Base-by-base conservation (phyloP, 2,113 vertebrate species). In the Rhabdornis inornatus region DNA sequence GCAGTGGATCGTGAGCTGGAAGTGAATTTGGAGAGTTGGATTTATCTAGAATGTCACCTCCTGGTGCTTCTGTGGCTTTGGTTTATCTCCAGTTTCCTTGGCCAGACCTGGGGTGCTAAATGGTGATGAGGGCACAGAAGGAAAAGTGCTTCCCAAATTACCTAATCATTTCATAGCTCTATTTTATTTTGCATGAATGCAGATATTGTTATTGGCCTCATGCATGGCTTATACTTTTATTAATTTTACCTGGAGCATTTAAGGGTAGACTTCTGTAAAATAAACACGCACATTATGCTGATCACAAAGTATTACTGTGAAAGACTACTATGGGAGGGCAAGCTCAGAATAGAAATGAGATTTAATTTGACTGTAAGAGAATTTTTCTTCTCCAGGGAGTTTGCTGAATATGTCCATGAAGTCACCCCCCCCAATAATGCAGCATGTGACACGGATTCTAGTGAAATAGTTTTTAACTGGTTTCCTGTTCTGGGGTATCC, bases 261-360 rank as follows among this genome's bases (percentile, higher is more conserved):
- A 37, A 60, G 78, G 39, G 9, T 55, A 72, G n/a, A 15, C 17
- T 70, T 1, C 39, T 64, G 33, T 79, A 68, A 63, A 82, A 68
- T 50, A 91, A 82, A 49, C 57, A 68, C 16, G 13, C 20, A 2
- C 27, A 10, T 89, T 72, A 22, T 44, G 63, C 57, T 76, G 60
- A 53, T 91, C 85, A 72, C 70, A 85, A 35, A 82, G 42, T 59
- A 39, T 6, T 68, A 52, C 33, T 84, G 39, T 90, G 95, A 89
- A 90, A 64, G 55, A 50, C 64, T 75, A 0, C 30, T 63, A 56
- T 65, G 68, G 45, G 45, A 70, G 25, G 56, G 27, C 19, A 66
- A 49, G 31, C 53, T 93, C 19, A 33, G 66, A 39, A 28, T 3
- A 79, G 65, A 61, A 76, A 23, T 64, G 24, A 72, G 57, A 61